phyloP scores from a whole-genome alignment of 2,797 vertebrate genomes.

The Gallirallus australis region DNA sequence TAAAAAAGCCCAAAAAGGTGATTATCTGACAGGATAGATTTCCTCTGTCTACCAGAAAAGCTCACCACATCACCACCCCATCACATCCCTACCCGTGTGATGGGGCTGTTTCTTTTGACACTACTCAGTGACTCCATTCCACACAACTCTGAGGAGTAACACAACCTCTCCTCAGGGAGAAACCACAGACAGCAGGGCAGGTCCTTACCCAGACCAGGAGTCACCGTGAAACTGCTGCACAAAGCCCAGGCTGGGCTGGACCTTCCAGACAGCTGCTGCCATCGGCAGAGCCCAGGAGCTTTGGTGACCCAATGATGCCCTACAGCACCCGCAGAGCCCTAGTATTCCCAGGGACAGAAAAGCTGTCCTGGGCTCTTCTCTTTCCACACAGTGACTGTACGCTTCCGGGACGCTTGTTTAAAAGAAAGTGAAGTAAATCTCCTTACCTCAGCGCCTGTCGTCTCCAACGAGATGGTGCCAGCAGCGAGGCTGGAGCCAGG shows the following conservation, averaged over 20 bases:
- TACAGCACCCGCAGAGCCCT: too few species aligned
- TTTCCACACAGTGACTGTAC: background rate
- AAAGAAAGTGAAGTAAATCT: background rate
- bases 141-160: background rate
- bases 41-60: background rate
- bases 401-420: fast-evolving
- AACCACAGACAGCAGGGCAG: fast-evolving
- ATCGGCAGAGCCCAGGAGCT: background rate
- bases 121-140: background rate
- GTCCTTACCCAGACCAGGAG: too few species aligned
- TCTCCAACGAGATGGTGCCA: fast-evolving
- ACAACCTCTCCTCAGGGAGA: fast-evolving
- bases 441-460: fast-evolving
- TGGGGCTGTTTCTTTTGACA: background rate
- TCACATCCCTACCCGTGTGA: background rate
- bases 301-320: fast-evolving
- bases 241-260: background rate
- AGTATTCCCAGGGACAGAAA: too few species aligned
- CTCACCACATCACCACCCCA: fast-evolving
- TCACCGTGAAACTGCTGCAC: fast-evolving
- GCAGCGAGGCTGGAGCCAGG: background rate
- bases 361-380: too few species aligned
- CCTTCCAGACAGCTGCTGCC: background rate
- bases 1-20: too few species aligned
- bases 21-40: background rate